phyloP scores from a whole-genome alignment of 2,797 vertebrate species.

The Otolemur crassicaudatus region DNA sequence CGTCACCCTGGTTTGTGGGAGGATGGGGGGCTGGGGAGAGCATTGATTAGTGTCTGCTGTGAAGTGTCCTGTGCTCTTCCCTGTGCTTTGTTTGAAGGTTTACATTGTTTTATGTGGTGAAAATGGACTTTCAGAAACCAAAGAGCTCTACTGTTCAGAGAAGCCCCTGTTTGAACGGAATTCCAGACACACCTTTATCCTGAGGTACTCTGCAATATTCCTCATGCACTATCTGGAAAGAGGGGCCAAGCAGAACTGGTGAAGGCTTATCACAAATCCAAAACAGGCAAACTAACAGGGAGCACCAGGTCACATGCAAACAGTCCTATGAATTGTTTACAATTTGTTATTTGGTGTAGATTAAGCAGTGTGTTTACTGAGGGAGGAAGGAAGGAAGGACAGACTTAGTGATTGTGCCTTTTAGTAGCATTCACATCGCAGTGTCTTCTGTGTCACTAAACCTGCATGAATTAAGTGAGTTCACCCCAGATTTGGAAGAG shows the following conservation, averaged over 20 bases:
- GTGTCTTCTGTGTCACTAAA: neutral
- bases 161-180: slow-evolving; percentile 89
- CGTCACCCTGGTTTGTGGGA: neutral
- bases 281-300: neutral
- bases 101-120: slow-evolving; percentile 90
- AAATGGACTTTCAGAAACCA: slow-evolving; percentile 88
- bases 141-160: slow-evolving; percentile 88
- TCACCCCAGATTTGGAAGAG: neutral
- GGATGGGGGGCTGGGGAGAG: neutral
- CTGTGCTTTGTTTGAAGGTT: slow-evolving; percentile 85
- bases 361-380: neutral
- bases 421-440: neutral
- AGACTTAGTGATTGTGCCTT: neutral
- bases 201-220: slow-evolving; percentile 87
- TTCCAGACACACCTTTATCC: slow-evolving; percentile 90
- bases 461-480: neutral
- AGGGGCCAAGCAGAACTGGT: neutral
- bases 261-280: neutral
- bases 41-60: accelerated
- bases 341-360: neutral
- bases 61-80: neutral
- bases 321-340: neutral
- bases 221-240: neutral
- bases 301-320: neutral
- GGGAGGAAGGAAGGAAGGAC: neutral